These are phyloP conservation scores for Aselliscus stoliczkanus DNA, from an alignment of 2,797 vertebrate species.

Conservation along the genomic window DNA sequence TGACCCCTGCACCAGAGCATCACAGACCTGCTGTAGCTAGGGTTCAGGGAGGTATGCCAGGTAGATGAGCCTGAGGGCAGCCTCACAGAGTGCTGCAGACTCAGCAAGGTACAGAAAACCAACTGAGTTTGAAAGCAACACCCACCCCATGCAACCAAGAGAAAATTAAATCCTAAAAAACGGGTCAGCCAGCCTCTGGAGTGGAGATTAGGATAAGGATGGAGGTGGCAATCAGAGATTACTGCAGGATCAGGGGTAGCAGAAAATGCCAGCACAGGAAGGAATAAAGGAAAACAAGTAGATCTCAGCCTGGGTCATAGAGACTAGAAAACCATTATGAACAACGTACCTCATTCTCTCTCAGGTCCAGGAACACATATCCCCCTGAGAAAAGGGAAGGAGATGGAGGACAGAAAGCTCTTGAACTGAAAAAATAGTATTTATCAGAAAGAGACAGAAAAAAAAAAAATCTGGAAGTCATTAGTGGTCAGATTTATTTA, in stretches of 20 bases:
- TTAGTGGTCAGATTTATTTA: background rate
- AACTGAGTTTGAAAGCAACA: background rate
- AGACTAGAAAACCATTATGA: background rate
- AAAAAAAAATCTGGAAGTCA: background rate
- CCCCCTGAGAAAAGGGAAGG: background rate
- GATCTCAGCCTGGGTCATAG: background rate
- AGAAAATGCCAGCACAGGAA: background rate
- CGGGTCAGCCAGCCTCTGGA: background rate
- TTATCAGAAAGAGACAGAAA: background rate
- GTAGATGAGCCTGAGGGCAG: background rate
- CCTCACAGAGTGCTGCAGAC: background rate
- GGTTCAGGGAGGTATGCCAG: background rate
- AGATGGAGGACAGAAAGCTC: fast-evolving
- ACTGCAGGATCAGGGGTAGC: background rate
- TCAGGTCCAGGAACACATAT: background rate
- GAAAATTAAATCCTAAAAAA: background rate
- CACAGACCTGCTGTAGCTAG: background rate
- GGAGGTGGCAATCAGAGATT: background rate
- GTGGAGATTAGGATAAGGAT: background rate
- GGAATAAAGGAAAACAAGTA: background rate
- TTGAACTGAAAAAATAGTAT: background rate
- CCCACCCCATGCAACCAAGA: background rate
- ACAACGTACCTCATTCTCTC: background rate
- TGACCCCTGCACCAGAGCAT: too few species aligned
- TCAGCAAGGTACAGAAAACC: background rate